Conservation (phyloP, 2,888 invertebrate species). For the Meliscaeva auricollis region DNA sequence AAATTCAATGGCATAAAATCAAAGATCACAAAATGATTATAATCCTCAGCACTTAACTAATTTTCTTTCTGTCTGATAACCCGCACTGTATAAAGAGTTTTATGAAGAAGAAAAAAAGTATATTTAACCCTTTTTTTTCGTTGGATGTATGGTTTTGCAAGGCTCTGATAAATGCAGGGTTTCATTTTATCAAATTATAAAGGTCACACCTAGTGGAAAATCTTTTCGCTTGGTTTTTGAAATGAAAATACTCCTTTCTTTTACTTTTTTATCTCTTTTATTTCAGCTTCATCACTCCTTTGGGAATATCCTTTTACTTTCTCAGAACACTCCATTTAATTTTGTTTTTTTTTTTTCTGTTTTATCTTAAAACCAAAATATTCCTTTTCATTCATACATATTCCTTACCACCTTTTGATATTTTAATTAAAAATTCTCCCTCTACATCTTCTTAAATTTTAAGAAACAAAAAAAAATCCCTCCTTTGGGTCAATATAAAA, state of each 20-base stretch:
- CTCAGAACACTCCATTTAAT: slow-evolving; percentile 52
- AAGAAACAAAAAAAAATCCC: neutral
- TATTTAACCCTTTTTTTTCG: neutral
- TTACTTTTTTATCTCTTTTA: slow-evolving; percentile 14
- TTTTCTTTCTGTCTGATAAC: neutral
- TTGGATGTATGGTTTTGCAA: neutral
- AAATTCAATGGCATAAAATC: slow-evolving; percentile 14
- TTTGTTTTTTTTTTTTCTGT: slow-evolving; percentile 22
- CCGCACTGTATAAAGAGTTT: neutral
- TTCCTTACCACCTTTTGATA: slow-evolving; percentile 38
- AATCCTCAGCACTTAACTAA: slow-evolving; percentile 21
- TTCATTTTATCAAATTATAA: neutral
- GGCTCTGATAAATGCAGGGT: neutral
- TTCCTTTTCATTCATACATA: slow-evolving; percentile 22
- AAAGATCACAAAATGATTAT: slow-evolving; percentile 23
- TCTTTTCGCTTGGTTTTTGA: neutral
- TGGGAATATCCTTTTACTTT: slow-evolving; percentile 49
- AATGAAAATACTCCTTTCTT: neutral
- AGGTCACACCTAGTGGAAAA: neutral
- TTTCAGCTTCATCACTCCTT: slow-evolving; percentile 61
- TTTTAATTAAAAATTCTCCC: slow-evolving; percentile 69
- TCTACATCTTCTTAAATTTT: slow-evolving; percentile 3
- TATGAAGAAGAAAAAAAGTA: neutral
- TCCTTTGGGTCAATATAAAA: slow-evolving; percentile 40
- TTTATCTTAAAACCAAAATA: slow-evolving; percentile 11